Evolutionary conservation across 1,140 invertebrate genomes (phyloP), one percentile per base, ranked within the genome.

Genomic region (Meloidogyne hapla): DNA sequence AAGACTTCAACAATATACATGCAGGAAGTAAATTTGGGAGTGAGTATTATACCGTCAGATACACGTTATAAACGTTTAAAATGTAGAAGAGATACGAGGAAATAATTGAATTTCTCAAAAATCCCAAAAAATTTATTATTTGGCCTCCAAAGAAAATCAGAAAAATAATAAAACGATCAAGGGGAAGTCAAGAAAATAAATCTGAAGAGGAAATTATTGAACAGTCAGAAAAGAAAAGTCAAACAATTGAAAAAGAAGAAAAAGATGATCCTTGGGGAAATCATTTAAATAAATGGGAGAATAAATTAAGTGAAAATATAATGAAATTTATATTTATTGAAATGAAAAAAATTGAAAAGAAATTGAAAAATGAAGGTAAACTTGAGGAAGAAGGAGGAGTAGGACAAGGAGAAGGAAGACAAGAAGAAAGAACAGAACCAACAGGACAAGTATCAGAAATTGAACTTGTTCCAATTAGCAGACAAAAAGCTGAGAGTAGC

Each of bases 81-180:
- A 18, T n/a, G 48, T 2, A 56, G 48, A n/a, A 6, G 48, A 56
- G n/a, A 56, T 56, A 56, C 6, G 48, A 56, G 8, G 18, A 56
- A 56, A 21, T 56, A 56, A 56, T 56, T n/a, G 48, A 56, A 56
- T 56, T 56, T 8, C 48, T 56, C n/a, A 13, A 56, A 56, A 56
- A 56, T 56, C 18, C 48, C n/a, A n/a, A 56, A 56, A n/a, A 56
- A 56, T 56, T 56, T 56, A 56, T 56, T 56, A n/a, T n/a, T n/a
- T 56, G 48, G 48, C 48, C 48, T n/a, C 48, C 48, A 56, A 56
- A 56, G 48, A 56, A 56, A 56, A 56, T 0, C 5, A 21, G 18
- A n/a, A 56, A 21, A 18, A 56, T n/a, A n/a, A n/a, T n/a, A 1
- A 56, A n/a, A 56, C 12, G 6, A n/a, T n/a, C 6, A 0, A n/a